These are phyloP conservation scores for Cybosia mesomella DNA, from an alignment of 2,888 invertebrate genomes.

Conservation along the genomic window DNA sequence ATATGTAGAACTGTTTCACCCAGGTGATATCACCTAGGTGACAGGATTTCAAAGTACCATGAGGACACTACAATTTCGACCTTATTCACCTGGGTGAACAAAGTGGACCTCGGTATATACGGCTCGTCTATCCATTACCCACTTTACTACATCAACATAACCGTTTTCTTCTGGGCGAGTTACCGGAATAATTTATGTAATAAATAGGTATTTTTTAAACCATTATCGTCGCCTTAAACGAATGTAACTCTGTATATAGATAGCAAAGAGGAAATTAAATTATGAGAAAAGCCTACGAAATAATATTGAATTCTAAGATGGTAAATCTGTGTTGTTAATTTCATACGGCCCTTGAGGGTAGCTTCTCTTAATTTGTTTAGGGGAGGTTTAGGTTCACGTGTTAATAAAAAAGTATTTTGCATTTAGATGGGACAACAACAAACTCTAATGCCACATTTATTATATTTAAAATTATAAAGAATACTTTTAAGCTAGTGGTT, in stretches of 20 bases:
- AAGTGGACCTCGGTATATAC: too few species aligned
- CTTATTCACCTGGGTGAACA: too few species aligned
- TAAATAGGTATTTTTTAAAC: too few species aligned
- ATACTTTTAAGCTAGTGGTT: not conserved
- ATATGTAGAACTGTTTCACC: too few species aligned
- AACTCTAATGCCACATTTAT: slow-evolving; percentile 54
- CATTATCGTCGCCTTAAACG: not conserved
- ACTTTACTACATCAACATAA: too few species aligned
- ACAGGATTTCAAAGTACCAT: too few species aligned
- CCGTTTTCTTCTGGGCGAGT: too few species aligned
- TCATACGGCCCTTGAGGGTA: slow-evolving; percentile 64
- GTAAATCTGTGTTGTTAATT: slow-evolving; percentile 69
- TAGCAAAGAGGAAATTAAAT: slow-evolving; percentile 25
- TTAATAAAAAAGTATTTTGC: slow-evolving; percentile 69
- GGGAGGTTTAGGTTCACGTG: slow-evolving; percentile 65
- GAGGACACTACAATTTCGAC: too few species aligned
- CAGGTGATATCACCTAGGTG: too few species aligned
- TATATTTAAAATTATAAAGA: slow-evolving; percentile 39
- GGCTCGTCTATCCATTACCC: too few species aligned
- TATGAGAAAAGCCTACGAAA: slow-evolving; percentile 37
- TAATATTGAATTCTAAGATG: slow-evolving; percentile 55
- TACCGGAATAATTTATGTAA: too few species aligned
- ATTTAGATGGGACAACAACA: slow-evolving; percentile 69
- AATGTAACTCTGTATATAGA: not conserved
- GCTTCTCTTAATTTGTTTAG: slow-evolving; percentile 69